A percentile compares a stretch with the other conserved stretches of the same genome.
These are phyloP conservation scores for Alexandromys fortis DNA, from an alignment of 2,113 vertebrate genomes.

Conservation along the genomic window DNA sequence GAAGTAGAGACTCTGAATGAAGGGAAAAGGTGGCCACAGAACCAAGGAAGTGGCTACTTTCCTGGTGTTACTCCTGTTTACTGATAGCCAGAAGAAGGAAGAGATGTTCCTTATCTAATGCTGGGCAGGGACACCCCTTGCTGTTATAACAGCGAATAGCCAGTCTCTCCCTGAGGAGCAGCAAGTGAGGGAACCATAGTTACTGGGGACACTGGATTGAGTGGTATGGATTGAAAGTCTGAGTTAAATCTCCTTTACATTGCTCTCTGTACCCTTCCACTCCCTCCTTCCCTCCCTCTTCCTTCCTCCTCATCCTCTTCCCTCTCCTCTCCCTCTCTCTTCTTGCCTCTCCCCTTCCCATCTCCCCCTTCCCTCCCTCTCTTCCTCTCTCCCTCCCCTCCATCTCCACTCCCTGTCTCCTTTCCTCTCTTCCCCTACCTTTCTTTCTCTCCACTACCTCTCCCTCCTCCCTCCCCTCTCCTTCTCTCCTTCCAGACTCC, in stretches of 20 bases:
- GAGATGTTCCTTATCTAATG: neutral
- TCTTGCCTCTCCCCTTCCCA: too few species aligned
- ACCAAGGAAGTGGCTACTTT: neutral
- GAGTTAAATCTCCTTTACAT: neutral
- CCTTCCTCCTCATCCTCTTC: too few species aligned
- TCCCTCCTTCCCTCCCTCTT: too few species aligned
- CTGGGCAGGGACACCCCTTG: neutral
- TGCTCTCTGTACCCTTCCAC: neutral
- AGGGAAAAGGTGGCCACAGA: neutral
- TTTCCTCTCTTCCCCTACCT: too few species aligned
- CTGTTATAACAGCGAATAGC: neutral
- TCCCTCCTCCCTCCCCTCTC: fast-evolving
- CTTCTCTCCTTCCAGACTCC: too few species aligned
- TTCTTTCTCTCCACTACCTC: too few species aligned
- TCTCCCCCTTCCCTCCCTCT: fast-evolving
- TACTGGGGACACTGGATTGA: neutral
- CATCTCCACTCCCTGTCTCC: fast-evolving
- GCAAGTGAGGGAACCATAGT: fast-evolving
- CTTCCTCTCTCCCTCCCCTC: fast-evolving
- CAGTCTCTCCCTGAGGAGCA: neutral
- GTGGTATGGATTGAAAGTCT: neutral
- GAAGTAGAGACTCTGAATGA: neutral
- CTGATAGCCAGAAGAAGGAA: neutral
- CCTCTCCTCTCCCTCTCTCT: fast-evolving
- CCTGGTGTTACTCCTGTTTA: neutral